These are phyloP conservation scores for Anastatus disparis DNA, from an alignment of 1,140 invertebrate genomes.

Conservation along the genomic window DNA sequence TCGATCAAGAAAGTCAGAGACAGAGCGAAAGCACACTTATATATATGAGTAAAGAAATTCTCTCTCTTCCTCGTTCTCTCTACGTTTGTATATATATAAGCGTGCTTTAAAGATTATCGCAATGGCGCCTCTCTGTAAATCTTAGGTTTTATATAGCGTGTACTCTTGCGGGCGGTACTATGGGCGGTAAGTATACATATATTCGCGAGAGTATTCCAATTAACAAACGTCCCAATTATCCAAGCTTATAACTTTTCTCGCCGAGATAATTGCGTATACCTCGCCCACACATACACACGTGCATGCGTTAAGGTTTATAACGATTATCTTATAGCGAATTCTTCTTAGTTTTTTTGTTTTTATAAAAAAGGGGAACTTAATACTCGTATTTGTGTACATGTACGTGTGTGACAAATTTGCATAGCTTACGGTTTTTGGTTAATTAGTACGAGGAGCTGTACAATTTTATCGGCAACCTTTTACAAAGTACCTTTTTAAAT, in stretches of 20 bases:
- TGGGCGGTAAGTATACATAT: too few relatives aligned
- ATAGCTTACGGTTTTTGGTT: too few relatives aligned
- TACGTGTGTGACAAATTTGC: too few relatives aligned
- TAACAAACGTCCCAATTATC: constrained; percentile 53
- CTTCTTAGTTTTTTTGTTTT: too few relatives aligned
- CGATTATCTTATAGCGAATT: too few relatives aligned
- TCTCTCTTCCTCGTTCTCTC: constrained; percentile 1
- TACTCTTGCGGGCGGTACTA: too few relatives aligned
- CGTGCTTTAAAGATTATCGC: constrained; percentile 37
- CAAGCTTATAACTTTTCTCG: constrained; percentile 48
- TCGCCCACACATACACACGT: constrained; percentile 39
- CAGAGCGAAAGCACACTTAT: not conserved
- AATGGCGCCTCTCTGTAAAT: constrained; percentile 42
- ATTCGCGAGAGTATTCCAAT: constrained; percentile 45
- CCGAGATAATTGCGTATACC: constrained; percentile 53
- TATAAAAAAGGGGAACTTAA: too few relatives aligned
- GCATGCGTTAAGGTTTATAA: constrained; percentile 2
- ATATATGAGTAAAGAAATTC: not conserved
- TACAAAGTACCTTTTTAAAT: too few relatives aligned
- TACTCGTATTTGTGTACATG: too few relatives aligned
- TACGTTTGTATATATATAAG: not conserved
- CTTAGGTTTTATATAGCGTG: too few relatives aligned
- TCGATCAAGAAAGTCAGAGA: constrained; percentile 15
- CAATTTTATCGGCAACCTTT: too few relatives aligned
- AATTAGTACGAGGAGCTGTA: too few relatives aligned